Base-by-base conservation (phyloP, 2,113 vertebrate species). In the Tachycineta bicolor region DNA sequence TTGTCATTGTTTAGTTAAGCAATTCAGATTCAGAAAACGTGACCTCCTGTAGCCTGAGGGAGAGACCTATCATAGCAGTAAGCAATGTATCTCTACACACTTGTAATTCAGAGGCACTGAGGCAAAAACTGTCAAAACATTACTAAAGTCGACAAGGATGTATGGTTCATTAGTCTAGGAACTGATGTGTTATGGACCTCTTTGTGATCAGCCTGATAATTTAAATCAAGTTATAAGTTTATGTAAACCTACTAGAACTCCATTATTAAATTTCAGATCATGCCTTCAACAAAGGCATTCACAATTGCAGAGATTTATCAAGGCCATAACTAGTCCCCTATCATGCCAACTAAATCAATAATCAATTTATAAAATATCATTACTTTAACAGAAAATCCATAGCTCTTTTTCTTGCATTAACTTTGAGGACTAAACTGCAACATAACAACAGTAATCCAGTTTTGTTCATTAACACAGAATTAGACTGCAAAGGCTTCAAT, bases 111-210 rank as follows among this genome's bases (percentile, higher is more conserved):
- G 94, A 97, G 49, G 87, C 92, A 97, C 83, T 89, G 94, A 98
- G 96, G 96, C 96, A 98, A 97, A 97, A 97, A 94, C 92, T 97
- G 96, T 98, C 97, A 98, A 97, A 98, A 98, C 92, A 93, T 94
- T 97, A 86, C 96, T 62, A 52, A 96, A 97, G 94, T 84, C 69
- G 87, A 97, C 96, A 97, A 95, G 83, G 83, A 97, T 94, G 62
- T 83, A 95, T 95, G 94, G 90, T 97, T 98, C 97, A 97, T 98
- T 98, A 98, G 93, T 90, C 93, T 93, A 89, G 77, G 93, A 97
- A 97, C 67, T 82, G 96, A 97, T 97, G 95, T 86, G n/a, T 90
- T 97, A 93, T 95, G 92, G 95, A 95, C 90, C 81, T 95, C 83
- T 93, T 85, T 95, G 94, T 93, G 94, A 98, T 97, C 96, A 97